Evolutionary conservation across 2,113 vertebrate genomes (phyloP).

Genomic region (Felis catus): DNA sequence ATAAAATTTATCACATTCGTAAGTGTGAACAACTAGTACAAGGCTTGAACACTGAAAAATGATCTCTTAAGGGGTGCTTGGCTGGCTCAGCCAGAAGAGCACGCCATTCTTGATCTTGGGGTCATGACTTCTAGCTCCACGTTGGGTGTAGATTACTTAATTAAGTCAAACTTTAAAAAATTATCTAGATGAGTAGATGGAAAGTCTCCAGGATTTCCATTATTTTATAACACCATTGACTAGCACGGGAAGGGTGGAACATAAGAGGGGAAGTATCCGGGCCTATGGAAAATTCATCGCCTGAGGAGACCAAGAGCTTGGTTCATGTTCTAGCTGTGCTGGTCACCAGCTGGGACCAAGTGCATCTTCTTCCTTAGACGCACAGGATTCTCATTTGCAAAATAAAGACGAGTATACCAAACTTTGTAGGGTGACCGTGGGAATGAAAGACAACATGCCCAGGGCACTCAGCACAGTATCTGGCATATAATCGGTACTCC

Average conservation of each 20-base stretch:
- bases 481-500: neutral
- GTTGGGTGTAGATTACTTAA: neutral
- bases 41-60: conserved; percentile 10
- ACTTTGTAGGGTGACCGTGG: neutral
- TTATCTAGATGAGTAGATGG: neutral
- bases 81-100: neutral
- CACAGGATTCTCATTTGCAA: neutral
- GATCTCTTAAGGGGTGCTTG: neutral
- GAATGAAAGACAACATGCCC: neutral
- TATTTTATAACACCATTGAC: conserved; percentile 59
- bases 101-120: neutral
- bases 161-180: neutral
- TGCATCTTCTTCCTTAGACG: neutral
- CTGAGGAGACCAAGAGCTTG: neutral
- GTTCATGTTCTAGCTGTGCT: conserved; percentile 31
- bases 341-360: neutral
- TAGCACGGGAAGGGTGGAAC: conserved; percentile 17
- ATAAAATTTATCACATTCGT: neutral
- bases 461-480: neutral
- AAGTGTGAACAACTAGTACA: neutral
- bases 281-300: conserved; percentile 32
- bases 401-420: conserved; percentile 7
- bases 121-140: neutral
- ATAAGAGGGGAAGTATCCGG: conserved; percentile 47
- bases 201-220: conserved; percentile 54